These are phyloP conservation scores for Palythoa grandiflora DNA, from an alignment of 92 coral and sea anemone species.

Conservation along the genomic window DNA sequence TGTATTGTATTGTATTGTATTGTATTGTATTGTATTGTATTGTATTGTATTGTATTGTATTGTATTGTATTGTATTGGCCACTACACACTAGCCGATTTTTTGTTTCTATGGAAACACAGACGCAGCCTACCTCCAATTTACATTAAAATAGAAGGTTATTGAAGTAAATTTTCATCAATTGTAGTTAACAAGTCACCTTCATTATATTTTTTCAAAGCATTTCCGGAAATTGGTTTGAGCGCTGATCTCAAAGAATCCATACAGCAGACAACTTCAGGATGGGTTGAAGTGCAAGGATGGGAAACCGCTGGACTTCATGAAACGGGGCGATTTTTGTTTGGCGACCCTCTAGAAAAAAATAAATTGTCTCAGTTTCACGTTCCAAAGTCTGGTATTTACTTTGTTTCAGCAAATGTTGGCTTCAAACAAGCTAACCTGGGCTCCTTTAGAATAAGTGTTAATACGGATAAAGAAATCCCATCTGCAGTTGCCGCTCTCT, in stretches of 20 bases:
- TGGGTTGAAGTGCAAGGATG: slow-evolving; percentile 72
- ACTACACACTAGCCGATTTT: too few species aligned
- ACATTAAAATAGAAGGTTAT: background rate
- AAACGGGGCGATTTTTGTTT: slow-evolving; percentile 64
- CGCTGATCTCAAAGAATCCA: slow-evolving; percentile 48
- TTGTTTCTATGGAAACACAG: too few species aligned
- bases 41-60: too few species aligned
- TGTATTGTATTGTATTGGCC: too few species aligned
- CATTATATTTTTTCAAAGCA: slow-evolving; percentile 30
- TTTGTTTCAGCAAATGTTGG: slow-evolving; percentile 60
- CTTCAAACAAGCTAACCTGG: slow-evolving; percentile 46
- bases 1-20: too few species aligned
- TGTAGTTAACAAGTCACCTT: background rate
- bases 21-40: too few species aligned
- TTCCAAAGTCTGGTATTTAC: slow-evolving; percentile 73
- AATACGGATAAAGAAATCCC: slow-evolving; percentile 29
- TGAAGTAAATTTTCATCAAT: background rate
- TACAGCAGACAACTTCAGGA: slow-evolving; percentile 62
- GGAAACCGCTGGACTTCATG: slow-evolving; percentile 46
- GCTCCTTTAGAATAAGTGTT: slow-evolving; percentile 53
- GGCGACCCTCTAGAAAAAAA: slow-evolving; percentile 59
- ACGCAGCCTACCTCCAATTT: background rate
- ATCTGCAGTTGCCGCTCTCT: slow-evolving; percentile 44
- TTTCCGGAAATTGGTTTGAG: slow-evolving; percentile 76
- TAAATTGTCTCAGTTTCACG: slow-evolving; percentile 51